phyloP scores from a whole-genome alignment of 2,797 vertebrate species.

The Streptopelia turtur region DNA sequence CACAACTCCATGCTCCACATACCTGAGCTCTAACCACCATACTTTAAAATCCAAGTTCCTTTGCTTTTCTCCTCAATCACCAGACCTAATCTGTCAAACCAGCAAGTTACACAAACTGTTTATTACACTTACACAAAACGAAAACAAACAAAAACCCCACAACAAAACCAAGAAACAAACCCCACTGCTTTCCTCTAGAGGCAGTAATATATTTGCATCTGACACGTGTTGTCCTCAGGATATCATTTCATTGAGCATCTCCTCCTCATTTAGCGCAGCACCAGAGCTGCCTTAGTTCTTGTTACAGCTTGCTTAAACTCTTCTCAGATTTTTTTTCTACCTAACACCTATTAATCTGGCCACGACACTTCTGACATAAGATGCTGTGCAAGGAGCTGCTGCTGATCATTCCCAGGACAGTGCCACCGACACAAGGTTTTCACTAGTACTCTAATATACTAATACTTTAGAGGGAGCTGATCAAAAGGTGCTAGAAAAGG shows the following conservation, averaged over 20 bases:
- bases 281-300: slow-evolving; percentile 5
- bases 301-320: slow-evolving; percentile 27
- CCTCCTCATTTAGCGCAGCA: neutral
- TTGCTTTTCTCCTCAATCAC: neutral
- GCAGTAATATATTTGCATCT: neutral
- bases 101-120: neutral
- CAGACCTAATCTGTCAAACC: neutral
- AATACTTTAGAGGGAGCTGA: neutral
- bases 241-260: neutral
- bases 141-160: no score
- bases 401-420: neutral
- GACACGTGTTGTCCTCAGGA: neutral
- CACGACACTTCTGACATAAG: neutral
- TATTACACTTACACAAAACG: neutral
- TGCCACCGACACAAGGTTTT: neutral
- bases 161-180: neutral
- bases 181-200: neutral
- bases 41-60: neutral
- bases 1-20: neutral
- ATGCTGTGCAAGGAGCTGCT: neutral
- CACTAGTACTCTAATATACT: neutral
- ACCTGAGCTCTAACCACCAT: neutral
- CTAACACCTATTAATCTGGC: neutral
- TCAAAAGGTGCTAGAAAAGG: neutral
- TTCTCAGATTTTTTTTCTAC: neutral